These are phyloP conservation scores for Zoanthus sociatus DNA, from an alignment of 92 coral and sea anemone genomes.

Conservation along the genomic window DNA sequence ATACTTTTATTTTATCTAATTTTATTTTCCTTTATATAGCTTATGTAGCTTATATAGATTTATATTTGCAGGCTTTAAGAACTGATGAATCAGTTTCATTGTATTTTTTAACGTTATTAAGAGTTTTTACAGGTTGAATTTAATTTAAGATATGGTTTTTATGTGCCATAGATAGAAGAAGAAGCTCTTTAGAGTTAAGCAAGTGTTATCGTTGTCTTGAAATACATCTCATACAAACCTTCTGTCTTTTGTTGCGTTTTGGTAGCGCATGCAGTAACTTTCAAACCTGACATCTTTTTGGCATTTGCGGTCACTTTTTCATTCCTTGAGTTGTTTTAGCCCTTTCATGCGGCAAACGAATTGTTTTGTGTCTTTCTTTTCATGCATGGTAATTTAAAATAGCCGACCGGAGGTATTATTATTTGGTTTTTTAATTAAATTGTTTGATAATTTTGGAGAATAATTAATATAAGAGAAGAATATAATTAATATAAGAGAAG, in stretches of 20 bases:
- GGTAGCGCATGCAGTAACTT: not conserved
- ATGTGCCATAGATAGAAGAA: not conserved
- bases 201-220: not conserved
- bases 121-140: no score
- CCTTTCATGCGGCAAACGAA: not conserved
- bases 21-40: not conserved
- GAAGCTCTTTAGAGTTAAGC: not conserved
- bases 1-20: not conserved
- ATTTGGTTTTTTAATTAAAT: no score
- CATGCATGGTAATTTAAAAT: no score
- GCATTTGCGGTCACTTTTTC: not conserved
- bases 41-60: no score
- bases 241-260: not conserved
- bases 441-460: no score
- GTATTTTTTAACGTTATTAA: not conserved
- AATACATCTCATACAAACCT: conserved; percentile 9
- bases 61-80: no score
- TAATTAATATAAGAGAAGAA: no score
- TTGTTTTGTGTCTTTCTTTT: not conserved
- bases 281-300: conserved; percentile 15
- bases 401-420: no score
- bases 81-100: no score
- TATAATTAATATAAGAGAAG: no score
- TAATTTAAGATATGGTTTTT: not conserved
- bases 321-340: not conserved